A percentile compares a stretch with the other conserved stretches of the same genome.
Conservation (phyloP, 37 sponge, comb jelly and placozoan genomes). For the Cliona cf. orientalis region DNA sequence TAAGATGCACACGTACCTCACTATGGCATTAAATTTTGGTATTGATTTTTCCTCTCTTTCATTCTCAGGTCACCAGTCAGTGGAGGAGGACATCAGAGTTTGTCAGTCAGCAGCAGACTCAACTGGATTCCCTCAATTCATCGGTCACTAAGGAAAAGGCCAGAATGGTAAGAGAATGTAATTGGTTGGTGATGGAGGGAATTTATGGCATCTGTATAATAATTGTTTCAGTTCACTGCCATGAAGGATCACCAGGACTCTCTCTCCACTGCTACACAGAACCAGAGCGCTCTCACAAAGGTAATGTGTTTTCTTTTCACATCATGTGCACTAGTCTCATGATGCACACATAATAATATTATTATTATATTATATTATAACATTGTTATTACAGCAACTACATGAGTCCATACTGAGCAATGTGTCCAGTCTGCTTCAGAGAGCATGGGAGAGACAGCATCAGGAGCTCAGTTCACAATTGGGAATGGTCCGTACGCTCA, state of each 20-base stretch:
- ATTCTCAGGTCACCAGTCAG: neutral
- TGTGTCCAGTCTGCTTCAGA: slow-evolving; percentile 23
- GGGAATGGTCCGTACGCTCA: too few relatives aligned
- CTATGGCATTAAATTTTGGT: too few relatives aligned
- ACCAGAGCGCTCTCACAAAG: too few relatives aligned
- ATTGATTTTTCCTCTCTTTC: neutral
- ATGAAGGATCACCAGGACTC: neutral
- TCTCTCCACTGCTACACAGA: too few relatives aligned
- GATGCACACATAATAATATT: neutral
- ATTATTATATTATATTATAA: neutral
- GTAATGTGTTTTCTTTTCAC: too few relatives aligned
- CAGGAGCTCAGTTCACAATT: slow-evolving; percentile 4
- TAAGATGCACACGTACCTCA: too few relatives aligned
- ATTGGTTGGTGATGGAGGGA: too few relatives aligned
- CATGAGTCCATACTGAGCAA: slow-evolving; percentile 29
- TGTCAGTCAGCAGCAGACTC: slow-evolving; percentile 13
- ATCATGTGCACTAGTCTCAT: too few relatives aligned
- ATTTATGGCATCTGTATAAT: too few relatives aligned
- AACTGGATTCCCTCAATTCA: slow-evolving; percentile 6
- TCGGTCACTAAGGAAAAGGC: slow-evolving; percentile 6
- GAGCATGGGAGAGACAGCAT: slow-evolving; percentile 13
- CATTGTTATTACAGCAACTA: slow-evolving; percentile 20
- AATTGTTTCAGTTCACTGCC: too few relatives aligned
- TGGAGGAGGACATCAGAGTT: slow-evolving; percentile 10
- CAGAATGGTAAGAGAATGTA: slow-evolving; percentile 7